phyloP scores from a whole-genome alignment of 2,113 vertebrate species.

The Electrona antarctica region DNA sequence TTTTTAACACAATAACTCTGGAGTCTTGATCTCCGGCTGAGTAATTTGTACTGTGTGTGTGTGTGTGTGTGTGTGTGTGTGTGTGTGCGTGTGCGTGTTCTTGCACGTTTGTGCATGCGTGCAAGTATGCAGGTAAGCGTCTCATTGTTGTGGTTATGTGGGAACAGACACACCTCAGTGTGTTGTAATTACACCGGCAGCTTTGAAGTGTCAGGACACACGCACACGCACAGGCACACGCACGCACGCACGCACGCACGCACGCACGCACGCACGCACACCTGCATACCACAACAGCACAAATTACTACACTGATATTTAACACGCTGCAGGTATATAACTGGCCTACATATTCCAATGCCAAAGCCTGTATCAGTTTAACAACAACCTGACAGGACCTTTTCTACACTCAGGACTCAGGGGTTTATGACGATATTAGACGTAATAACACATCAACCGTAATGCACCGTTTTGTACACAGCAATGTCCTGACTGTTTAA shows the following conservation, averaged over 20 bases:
- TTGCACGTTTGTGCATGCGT: neutral
- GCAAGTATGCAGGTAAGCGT: conserved; percentile 20
- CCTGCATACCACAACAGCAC: no score
- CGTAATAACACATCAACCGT: no score
- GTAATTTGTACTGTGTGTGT: conserved; percentile 73
- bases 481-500: no score
- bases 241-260: neutral
- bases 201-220: conserved; percentile 72
- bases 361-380: no score
- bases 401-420: no score
- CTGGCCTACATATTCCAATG: no score
- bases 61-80: conserved; percentile 36
- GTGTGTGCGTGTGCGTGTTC: conserved; percentile 27
- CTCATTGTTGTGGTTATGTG: conserved; percentile 65
- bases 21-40: conserved; percentile 61
- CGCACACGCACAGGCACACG: neutral
- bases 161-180: conserved; percentile 75
- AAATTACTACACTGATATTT: no score
- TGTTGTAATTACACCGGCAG: conserved; percentile 75
- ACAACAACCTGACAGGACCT: no score
- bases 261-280: neutral
- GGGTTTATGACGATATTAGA: no score
- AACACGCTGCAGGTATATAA: no score
- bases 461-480: no score
- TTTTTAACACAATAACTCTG: conserved; percentile 72